Conservation (phyloP, 2,888 invertebrate genomes). For the Acanthacorydalis orientalis region DNA sequence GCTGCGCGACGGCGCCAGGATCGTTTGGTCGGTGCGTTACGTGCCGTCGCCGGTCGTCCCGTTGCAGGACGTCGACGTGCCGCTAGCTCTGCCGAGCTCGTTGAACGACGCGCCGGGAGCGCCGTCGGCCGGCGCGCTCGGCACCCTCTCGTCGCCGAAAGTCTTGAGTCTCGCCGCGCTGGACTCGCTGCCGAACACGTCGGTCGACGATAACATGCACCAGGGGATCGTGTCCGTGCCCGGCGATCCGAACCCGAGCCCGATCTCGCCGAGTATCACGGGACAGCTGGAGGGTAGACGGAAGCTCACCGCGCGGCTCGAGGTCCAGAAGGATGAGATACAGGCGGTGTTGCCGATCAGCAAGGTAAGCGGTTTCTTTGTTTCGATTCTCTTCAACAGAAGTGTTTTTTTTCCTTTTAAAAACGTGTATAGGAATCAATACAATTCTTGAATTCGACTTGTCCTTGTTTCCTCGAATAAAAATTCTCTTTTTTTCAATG, state of each 20-base stretch:
- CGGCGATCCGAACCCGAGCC: too few species aligned
- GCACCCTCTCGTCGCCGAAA: neutral
- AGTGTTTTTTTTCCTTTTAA: neutral
- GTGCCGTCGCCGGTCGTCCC: conserved; percentile 38
- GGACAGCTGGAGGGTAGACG: conserved; percentile 25
- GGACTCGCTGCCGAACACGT: neutral
- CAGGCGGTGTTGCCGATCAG: conserved; percentile 87
- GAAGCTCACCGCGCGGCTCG: conserved; percentile 66
- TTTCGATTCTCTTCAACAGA: neutral
- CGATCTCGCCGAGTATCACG: conserved; percentile 16
- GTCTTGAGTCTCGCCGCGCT: conserved; percentile 13
- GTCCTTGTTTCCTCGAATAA: too few species aligned
- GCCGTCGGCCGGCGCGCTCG: conserved; percentile 16
- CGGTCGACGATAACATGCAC: neutral
- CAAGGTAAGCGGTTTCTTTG: conserved; percentile 56
- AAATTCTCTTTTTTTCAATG: too few species aligned
- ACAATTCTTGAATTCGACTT: too few species aligned
- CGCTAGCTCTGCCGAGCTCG: conserved; percentile 9
- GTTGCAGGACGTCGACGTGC: neutral
- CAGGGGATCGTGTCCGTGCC: too few species aligned
- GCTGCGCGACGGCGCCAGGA: conserved; percentile 63
- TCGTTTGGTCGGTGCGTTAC: conserved; percentile 74
- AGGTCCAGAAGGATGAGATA: conserved; percentile 85
- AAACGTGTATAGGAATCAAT: neutral
- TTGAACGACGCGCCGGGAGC: conserved; percentile 12